Evolutionary conservation across 2,888 invertebrate species (phyloP).

Genomic region (Pristionchus exspectatus): DNA sequence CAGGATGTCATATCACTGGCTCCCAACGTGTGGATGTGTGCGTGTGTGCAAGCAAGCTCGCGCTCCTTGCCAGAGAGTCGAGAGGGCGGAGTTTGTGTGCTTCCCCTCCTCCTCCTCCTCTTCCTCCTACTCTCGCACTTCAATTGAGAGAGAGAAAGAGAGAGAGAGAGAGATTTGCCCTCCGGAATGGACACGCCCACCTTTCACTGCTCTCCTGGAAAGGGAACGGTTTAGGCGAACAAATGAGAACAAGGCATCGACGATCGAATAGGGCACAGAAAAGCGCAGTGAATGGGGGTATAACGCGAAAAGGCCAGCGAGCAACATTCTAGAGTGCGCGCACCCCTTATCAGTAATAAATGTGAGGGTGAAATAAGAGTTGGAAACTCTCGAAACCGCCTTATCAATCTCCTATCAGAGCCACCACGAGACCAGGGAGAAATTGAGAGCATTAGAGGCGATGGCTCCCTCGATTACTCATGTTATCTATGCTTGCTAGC

Average conservation of each 20-base stretch:
- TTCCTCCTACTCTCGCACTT: constrained; percentile 2
- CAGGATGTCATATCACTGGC: constrained; percentile 7
- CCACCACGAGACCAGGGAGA: background rate
- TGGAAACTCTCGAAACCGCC: background rate
- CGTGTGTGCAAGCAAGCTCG: background rate
- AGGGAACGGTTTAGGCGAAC: background rate
- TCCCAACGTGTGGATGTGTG: background rate
- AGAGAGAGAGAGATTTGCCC: constrained; percentile 52
- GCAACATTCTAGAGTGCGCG: background rate
- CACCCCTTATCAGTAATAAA: background rate
- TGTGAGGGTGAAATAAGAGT: background rate
- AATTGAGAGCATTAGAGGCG: too few species aligned
- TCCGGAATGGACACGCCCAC: background rate
- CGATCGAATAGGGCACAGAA: background rate
- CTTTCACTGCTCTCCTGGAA: background rate
- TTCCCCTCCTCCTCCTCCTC: constrained; percentile 17
- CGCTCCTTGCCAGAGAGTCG: background rate
- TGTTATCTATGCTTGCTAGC: too few species aligned
- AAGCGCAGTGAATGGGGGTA: background rate
- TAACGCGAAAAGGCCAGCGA: background rate
- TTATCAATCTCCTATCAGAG: background rate
- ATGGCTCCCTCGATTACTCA: too few species aligned
- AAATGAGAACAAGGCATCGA: background rate
- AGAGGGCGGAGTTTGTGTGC: constrained; percentile 32
- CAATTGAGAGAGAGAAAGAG: constrained; percentile 47